Conservation (phyloP, 2,797 vertebrate species). For the Sparidentex hasta region DNA sequence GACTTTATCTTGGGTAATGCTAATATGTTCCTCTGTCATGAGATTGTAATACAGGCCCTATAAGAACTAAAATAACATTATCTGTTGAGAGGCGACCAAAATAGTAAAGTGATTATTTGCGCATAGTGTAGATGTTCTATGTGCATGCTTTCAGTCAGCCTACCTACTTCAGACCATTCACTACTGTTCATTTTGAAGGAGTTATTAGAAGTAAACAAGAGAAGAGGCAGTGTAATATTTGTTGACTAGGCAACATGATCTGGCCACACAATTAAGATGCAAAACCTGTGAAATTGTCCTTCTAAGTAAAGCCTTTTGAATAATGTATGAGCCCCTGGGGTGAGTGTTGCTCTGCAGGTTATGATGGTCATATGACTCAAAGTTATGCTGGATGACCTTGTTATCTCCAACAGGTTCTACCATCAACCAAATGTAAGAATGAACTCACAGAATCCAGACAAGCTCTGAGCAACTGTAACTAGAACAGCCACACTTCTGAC, state of each 20-base stretch:
- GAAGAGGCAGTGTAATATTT: neutral
- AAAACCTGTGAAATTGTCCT: slow-evolving; percentile 30
- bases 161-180: neutral
- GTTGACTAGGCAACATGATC: neutral
- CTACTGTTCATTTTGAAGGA: neutral
- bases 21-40: neutral
- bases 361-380: slow-evolving; percentile 34
- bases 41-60: neutral
- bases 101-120: neutral
- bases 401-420: slow-evolving; percentile 14
- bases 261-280: slow-evolving; percentile 5
- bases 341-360: slow-evolving; percentile 30
- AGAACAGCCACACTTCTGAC: neutral
- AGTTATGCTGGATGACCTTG: slow-evolving; percentile 40
- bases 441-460: neutral
- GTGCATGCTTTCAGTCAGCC: neutral
- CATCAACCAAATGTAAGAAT: slow-evolving; percentile 14
- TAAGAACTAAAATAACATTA: neutral
- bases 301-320: slow-evolving; percentile 41
- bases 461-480: neutral
- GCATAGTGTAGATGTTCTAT: neutral
- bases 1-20: neutral
- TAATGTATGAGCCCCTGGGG: slow-evolving; percentile 36
- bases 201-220: neutral
- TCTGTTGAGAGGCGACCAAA: neutral